Evolutionary conservation across 2,888 invertebrate genomes (phyloP).

Genomic region (Hartigia nigra): DNA sequence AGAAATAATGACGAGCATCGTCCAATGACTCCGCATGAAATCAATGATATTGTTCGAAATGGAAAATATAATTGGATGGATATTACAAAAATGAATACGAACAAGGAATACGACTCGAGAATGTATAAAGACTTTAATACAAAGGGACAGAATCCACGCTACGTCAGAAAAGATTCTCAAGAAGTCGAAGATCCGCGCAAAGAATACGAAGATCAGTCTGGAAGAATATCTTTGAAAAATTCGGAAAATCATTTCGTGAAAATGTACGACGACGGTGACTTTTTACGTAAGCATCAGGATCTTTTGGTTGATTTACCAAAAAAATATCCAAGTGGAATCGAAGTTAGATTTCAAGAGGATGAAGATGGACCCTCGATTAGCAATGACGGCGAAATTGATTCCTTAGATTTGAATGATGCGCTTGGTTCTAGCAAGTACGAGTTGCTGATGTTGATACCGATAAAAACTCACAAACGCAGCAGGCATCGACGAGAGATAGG

Average conservation of each 20-base stretch:
- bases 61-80: not conserved
- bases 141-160: not conserved
- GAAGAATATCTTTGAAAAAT: not conserved
- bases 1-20: not conserved
- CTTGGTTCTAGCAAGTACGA: constrained; percentile 25
- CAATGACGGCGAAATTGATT: not conserved
- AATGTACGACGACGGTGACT: not conserved
- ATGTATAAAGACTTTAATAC: not conserved
- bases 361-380: not conserved
- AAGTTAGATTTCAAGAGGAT: not conserved
- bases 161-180: not conserved
- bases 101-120: not conserved
- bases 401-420: constrained; percentile 20
- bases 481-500: constrained; percentile 6
- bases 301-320: not conserved
- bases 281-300: not conserved
- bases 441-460: constrained; percentile 32
- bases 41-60: not conserved
- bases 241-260: not conserved
- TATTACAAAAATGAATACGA: not conserved
- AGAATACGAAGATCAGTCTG: not conserved
- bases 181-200: not conserved
- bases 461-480: constrained; percentile 15
- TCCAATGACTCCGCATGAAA: not conserved
- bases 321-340: not conserved